Conservation (phyloP, 2,888 invertebrate genomes). For the Dastarcus helophoroides region DNA sequence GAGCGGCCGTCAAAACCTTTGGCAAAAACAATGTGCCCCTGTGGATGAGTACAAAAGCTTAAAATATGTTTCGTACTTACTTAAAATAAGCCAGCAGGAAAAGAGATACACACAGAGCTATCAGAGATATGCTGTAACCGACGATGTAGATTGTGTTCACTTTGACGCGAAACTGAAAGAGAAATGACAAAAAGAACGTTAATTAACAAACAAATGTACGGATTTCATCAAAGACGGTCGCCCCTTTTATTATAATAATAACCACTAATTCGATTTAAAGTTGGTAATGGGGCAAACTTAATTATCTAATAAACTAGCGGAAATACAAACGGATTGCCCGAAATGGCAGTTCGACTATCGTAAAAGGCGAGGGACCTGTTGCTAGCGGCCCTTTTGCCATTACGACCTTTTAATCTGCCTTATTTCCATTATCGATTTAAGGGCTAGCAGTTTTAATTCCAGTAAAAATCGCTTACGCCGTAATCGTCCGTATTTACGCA, state of each 20-base stretch:
- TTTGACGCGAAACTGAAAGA: conserved; percentile 55
- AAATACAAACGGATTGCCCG: conserved; percentile 1
- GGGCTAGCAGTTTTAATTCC: conserved; percentile 1
- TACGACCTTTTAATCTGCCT: too few species aligned
- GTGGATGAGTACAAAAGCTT: conserved; percentile 3
- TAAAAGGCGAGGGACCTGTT: neutral
- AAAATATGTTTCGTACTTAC: conserved; percentile 44
- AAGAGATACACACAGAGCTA: conserved; percentile 72
- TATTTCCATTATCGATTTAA: neutral
- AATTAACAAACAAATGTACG: too few species aligned
- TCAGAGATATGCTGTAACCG: conserved; percentile 77
- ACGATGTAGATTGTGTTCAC: conserved; percentile 71
- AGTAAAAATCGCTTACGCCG: conserved; percentile 40
- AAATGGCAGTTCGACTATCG: neutral
- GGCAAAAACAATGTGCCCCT: too few species aligned
- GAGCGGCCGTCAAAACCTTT: too few species aligned
- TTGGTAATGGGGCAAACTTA: too few species aligned
- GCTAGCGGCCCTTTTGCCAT: too few species aligned
- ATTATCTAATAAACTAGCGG: conserved; percentile 1
- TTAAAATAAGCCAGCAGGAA: conserved; percentile 76
- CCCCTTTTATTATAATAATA: neutral
- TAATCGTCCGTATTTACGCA: conserved; percentile 65
- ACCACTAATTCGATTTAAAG: too few species aligned
- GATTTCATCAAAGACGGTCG: conserved; percentile 6
- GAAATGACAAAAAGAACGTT: too few species aligned